Conservation (phyloP, 2,797 vertebrate genomes). For the Avahi laniger region DNA sequence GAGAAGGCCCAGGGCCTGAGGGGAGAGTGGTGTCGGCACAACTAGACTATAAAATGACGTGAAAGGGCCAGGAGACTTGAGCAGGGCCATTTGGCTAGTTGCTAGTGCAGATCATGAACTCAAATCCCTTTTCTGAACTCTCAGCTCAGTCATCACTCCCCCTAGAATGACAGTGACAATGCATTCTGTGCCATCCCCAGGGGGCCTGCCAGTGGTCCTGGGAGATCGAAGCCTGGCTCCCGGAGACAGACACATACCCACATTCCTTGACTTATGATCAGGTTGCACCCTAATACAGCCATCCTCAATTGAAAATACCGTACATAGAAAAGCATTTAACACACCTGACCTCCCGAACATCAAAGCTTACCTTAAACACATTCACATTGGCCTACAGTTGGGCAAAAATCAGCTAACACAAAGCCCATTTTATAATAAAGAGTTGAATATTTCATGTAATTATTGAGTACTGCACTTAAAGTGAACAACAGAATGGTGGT, state of each 20-base stretch:
- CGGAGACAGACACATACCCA: background rate
- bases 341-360: background rate
- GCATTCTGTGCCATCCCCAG: too few species aligned
- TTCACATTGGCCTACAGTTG: background rate
- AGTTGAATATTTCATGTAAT: too few species aligned
- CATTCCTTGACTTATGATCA: background rate
- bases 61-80: background rate
- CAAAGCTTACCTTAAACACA: background rate
- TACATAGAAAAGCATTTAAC: background rate
- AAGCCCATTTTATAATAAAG: background rate
- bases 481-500: too few species aligned
- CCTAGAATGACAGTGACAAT: background rate
- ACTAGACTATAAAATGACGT: accelerated
- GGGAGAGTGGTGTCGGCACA: background rate
- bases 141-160: background rate
- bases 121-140: background rate
- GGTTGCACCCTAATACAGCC: background rate
- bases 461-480: too few species aligned
- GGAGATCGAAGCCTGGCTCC: too few species aligned
- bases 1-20: background rate
- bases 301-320: background rate
- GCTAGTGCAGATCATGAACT: background rate
- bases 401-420: background rate
- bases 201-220: accelerated
- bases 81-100: background rate